These are phyloP conservation scores for Phrynosoma blainvillii DNA, from an alignment of 2,113 vertebrate genomes.

Conservation along the genomic window DNA sequence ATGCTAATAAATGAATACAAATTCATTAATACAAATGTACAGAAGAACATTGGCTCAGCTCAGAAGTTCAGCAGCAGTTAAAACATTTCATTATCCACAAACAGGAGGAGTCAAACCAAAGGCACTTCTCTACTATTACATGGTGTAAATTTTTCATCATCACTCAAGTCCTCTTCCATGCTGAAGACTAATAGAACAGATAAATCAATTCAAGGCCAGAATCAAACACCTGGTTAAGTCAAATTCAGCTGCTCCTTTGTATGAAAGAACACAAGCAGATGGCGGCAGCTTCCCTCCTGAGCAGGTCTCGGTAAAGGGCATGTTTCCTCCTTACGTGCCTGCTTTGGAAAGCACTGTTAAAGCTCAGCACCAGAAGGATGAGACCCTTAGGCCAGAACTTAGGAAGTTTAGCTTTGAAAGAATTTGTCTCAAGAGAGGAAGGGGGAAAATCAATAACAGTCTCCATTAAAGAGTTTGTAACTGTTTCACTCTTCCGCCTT, in stretches of 20 bases:
- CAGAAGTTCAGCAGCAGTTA: constrained; percentile 24
- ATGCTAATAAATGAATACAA: constrained; percentile 22
- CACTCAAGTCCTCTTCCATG: constrained; percentile 33
- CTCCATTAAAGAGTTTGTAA: not conserved
- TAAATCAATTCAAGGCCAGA: constrained; percentile 50
- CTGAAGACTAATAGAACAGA: constrained; percentile 42
- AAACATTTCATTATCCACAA: constrained; percentile 10
- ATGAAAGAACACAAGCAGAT: constrained; percentile 31
- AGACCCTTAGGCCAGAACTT: rapidly evolving
- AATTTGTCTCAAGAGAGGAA: too few relatives aligned
- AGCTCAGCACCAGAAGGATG: not conserved
- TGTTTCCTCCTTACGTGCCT: not conserved
- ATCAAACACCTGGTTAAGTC: constrained; percentile 54
- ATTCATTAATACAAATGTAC: constrained; percentile 24
- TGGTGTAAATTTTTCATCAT: constrained; percentile 62
- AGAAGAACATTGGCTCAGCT: constrained; percentile 37
- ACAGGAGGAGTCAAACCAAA: constrained; percentile 29
- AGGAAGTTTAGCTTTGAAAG: rapidly evolving
- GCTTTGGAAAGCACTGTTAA: not conserved
- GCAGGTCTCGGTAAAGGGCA: not conserved
- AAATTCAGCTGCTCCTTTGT: not conserved
- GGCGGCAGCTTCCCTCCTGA: not conserved
- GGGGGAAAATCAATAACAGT: not conserved
- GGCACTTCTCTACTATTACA: constrained; percentile 51
- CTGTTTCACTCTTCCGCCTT: not conserved